A percentile compares a stretch with the other conserved stretches of the same genome.
phyloP scores from a whole-genome alignment of 1,140 invertebrate genomes.

The Calosoma granatense region DNA sequence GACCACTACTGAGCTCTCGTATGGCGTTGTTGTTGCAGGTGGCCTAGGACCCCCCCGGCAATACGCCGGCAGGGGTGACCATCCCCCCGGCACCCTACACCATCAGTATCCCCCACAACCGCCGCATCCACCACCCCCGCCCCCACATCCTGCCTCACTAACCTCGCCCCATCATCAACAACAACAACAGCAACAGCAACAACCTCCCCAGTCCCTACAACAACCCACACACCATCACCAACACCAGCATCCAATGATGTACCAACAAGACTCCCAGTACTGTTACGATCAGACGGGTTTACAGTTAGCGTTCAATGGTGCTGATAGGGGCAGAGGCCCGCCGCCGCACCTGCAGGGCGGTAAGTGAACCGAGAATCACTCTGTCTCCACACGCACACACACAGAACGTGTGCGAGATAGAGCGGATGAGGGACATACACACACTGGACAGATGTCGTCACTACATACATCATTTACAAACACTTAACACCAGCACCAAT shows the following conservation, averaged over 20 bases:
- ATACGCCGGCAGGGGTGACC: conserved; percentile 28
- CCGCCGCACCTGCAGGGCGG: conserved; percentile 46
- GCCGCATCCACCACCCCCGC: conserved; percentile 29
- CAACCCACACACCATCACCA: conserved; percentile 28
- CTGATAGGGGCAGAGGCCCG: conserved; percentile 40
- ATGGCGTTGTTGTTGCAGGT: conserved; percentile 40
- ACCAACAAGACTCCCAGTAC: conserved; percentile 45
- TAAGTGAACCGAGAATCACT: conserved; percentile 37
- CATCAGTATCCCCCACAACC: conserved; percentile 38
- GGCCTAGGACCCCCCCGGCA: conserved; percentile 44
- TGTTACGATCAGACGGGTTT: conserved; percentile 49
- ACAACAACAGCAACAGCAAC: conserved; percentile 36
- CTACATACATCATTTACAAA: not conserved
- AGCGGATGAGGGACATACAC: not conserved
- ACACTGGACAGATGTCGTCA: not conserved
- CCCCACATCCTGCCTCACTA: conserved; percentile 27
- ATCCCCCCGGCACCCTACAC: conserved; percentile 18
- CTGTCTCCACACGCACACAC: conserved; percentile 8
- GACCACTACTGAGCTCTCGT: not conserved
- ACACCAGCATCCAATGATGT: conserved; percentile 44
- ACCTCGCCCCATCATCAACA: conserved; percentile 27
- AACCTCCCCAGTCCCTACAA: conserved; percentile 26
- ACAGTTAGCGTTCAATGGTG: conserved; percentile 41
- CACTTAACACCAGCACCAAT: too few relatives aligned
- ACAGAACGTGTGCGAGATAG: not conserved